Evolutionary conservation across 2,113 vertebrate genomes (phyloP), one percentile per base, ranked within the genome.

Genomic region (Alligator mississippiensis): DNA sequence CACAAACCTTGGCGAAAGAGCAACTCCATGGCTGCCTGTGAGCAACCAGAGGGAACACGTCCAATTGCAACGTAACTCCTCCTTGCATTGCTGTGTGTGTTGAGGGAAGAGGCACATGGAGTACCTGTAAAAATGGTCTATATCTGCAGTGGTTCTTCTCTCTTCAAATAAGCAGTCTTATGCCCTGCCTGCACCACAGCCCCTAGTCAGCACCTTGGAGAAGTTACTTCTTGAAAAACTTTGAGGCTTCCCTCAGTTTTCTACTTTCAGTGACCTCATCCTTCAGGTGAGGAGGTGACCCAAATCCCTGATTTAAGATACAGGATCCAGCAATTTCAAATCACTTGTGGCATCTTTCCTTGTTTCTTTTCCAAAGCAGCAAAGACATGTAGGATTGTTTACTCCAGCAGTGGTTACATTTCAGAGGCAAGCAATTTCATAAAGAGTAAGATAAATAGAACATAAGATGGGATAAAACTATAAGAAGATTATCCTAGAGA

Each of bases 61-160:
- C 54, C 72, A 57, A 57, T 55, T 66, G 27, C 63, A 84, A 5
- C 54, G 59, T 19, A 7, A 62, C 15, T 55, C 83, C 28, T 5
- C 0, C 1, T 34, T 3, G 28, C 77, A 54, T 9, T 64, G 14
- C 47, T 75, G 27, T 1, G 0, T 5, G 21, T 3, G 19, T 72
- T 47, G 70, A 6, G 12, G 75, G 89, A 59, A 1, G 8, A 27
- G 34, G 5, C 68, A 82, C n/a, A 77, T 18, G 54, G 82, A 58
- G 5, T 3, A 47, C 16, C 74, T 0, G 4, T 2, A 66, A 57
- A 84, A 74, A 27, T 11, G 30, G 11, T 3, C 59, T 58, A 75
- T 19, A 68, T 55, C 19, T 3, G 90, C 4, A 34, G 8, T 1
- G 79, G 5, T 55, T 81, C 63, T 76, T 82, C 85, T 21, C n/a